A percentile compares a stretch with the other conserved stretches of the same genome.
Conservation (phyloP, 2,797 vertebrate species). For the Pterois miles region DNA sequence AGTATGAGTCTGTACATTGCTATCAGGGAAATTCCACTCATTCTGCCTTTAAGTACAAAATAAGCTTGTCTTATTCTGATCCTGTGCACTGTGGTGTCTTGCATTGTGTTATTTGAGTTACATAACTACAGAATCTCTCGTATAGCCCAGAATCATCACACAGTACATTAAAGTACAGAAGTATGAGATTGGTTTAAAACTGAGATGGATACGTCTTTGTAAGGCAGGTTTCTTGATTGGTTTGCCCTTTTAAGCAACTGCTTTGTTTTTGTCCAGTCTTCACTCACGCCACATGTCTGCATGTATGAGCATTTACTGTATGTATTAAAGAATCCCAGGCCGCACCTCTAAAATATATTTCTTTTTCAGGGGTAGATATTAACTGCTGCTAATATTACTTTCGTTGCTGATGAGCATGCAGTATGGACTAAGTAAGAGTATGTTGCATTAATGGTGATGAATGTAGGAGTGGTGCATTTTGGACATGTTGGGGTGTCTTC, state of each 20-base stretch:
- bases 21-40: not conserved
- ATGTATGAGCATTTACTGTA: not conserved
- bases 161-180: not conserved
- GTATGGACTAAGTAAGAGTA: constrained; percentile 22
- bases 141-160: not conserved
- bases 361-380: not conserved
- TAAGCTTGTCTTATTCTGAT: not conserved
- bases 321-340: not conserved
- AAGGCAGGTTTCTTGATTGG: not conserved
- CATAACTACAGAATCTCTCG: not conserved
- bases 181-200: not conserved
- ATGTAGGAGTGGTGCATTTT: constrained; percentile 28
- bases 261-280: not conserved
- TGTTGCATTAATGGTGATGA: not conserved
- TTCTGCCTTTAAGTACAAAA: not conserved
- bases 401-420: constrained; percentile 44
- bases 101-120: no score
- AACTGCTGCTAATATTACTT: constrained; percentile 21
- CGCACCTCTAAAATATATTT: not conserved
- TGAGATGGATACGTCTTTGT: not conserved
- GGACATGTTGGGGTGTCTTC: constrained; percentile 18
- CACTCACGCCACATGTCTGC: not conserved
- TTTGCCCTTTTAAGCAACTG: not conserved
- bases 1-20: not conserved
- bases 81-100: not conserved